Evolutionary conservation across 2,888 invertebrate genomes (phyloP).

Genomic region (Acleris cristana): DNA sequence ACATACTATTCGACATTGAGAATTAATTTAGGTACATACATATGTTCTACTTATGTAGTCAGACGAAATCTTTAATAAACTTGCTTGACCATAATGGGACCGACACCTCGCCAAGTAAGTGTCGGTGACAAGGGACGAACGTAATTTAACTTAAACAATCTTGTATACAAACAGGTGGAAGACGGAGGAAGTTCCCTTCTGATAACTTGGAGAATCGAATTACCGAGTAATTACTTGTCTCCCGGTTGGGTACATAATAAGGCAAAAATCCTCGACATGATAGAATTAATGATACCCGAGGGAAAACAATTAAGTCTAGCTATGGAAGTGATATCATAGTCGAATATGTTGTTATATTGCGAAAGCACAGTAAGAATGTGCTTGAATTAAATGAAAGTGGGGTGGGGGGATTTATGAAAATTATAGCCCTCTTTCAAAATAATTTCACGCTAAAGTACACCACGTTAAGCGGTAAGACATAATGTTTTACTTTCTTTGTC

Average conservation of each 20-base stretch:
- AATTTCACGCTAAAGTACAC: conserved; percentile 60
- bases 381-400: conserved; percentile 39
- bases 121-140: conserved; percentile 47
- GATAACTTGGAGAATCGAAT: conserved; percentile 32
- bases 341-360: background rate
- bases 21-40: background rate
- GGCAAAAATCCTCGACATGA: conserved; percentile 16
- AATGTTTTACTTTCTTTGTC: conserved; percentile 59
- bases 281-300: conserved; percentile 12
- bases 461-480: conserved; percentile 52
- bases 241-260: conserved; percentile 2
- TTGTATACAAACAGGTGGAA: conserved; percentile 46
- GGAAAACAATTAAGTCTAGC: conserved; percentile 5
- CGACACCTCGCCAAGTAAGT: conserved; percentile 53
- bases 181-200: conserved; percentile 37
- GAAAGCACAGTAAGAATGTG: conserved; percentile 4
- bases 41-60: background rate
- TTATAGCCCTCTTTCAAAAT: conserved; percentile 58
- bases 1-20: background rate
- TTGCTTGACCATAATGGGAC: conserved; percentile 47
- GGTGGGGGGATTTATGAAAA: conserved; percentile 50
- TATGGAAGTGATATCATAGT: conserved; percentile 5
- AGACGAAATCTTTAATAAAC: conserved; percentile 19
- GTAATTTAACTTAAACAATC: conserved; percentile 56
- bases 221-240: conserved; percentile 23